A percentile compares a stretch with the other conserved stretches of the same genome.
Conservation (phyloP, 2,888 invertebrate genomes). For the Eupsilia transversa region DNA sequence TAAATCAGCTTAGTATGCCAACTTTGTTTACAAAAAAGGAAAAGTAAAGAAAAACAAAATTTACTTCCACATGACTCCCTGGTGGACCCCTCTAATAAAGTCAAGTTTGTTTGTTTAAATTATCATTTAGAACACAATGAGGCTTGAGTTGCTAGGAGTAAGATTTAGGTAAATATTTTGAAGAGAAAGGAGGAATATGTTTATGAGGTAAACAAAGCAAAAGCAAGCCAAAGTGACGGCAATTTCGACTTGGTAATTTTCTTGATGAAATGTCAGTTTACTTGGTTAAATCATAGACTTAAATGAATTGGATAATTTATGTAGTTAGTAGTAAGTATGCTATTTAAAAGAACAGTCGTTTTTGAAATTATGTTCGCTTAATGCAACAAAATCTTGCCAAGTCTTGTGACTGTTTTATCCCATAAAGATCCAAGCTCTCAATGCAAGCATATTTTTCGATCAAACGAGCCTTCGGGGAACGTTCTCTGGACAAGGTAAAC, state of each 20-base stretch:
- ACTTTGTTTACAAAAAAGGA: conserved; percentile 2
- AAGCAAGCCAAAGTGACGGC: conserved; percentile 6
- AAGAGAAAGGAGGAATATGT: conserved; percentile 16
- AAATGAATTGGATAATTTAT: too few species aligned
- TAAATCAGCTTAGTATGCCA: neutral
- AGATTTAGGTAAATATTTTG: conserved; percentile 40
- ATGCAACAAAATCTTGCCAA: too few species aligned
- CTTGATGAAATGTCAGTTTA: neutral
- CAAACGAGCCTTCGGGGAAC: too few species aligned
- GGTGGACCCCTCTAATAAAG: neutral
- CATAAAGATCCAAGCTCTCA: too few species aligned
- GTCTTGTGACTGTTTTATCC: too few species aligned
- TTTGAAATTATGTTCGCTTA: too few species aligned
- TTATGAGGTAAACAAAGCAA: conserved; percentile 27
- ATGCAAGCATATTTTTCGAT: too few species aligned
- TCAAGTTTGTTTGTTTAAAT: conserved; percentile 53
- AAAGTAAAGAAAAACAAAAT: conserved; percentile 4
- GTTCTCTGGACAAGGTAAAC: too few species aligned
- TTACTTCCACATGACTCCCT: neutral
- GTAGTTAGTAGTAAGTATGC: too few species aligned
- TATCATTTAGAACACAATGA: conserved; percentile 49
- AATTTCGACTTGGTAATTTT: conserved; percentile 6
- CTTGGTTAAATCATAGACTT: neutral
- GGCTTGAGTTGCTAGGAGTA: conserved; percentile 12
- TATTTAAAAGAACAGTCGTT: too few species aligned